Conservation (phyloP, 2,888 invertebrate genomes). For the Neocrepidodera transversa region DNA sequence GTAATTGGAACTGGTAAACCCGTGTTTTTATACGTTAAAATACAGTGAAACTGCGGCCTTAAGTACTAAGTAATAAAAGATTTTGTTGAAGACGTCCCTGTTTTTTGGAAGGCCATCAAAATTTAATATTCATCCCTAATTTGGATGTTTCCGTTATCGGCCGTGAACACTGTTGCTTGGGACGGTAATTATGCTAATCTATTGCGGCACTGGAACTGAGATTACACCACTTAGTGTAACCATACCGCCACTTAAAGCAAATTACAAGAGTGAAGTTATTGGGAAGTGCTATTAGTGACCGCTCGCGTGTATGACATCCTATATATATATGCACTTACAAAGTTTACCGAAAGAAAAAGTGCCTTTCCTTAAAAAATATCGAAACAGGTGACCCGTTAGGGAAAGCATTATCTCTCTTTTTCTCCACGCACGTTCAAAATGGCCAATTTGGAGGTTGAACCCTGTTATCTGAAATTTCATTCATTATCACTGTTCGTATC, state of each 20-base stretch:
- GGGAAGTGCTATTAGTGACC: conserved; percentile 16
- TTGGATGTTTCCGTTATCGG: conserved; percentile 44
- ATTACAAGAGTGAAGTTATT: conserved; percentile 34
- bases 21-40: no score
- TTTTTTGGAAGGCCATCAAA: conserved; percentile 26
- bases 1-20: no score
- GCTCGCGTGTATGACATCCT: conserved; percentile 2
- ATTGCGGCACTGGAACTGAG: conserved; percentile 32
- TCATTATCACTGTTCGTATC: conserved; percentile 17
- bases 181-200: conserved; percentile 47
- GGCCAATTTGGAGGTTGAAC: conserved; percentile 18
- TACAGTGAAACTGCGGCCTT: no score
- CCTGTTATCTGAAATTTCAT: conserved; percentile 20
- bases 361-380: no score
- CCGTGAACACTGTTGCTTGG: conserved; percentile 43
- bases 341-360: no score
- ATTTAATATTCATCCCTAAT: conserved; percentile 41
- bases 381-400: neutral
- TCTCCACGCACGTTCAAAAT: conserved; percentile 16
- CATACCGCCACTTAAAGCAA: conserved; percentile 35
- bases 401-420: conserved; percentile 19
- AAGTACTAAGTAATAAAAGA: no score
- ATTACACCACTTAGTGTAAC: conserved; percentile 39
- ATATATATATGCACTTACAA: conserved; percentile 6
- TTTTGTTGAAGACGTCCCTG: conserved; percentile 3